Percentiles rank a stretch among this genome's conserved stretches.
Evolutionary conservation across 2,888 invertebrate species (phyloP).

Genomic region (Megaustenia siamemsis): DNA sequence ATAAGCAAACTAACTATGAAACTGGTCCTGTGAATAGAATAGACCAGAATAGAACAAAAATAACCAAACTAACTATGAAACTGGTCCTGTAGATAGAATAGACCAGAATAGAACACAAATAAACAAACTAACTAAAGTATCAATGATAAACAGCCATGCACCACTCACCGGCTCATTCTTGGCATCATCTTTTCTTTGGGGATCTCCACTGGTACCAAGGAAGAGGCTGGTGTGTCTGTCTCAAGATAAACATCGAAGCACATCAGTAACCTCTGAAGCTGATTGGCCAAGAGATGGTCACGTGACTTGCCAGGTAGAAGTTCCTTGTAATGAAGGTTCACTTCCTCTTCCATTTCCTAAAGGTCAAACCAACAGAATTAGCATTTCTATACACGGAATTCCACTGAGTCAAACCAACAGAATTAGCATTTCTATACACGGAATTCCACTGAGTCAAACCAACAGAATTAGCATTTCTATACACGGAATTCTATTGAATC

Average conservation of each 20-base stretch:
- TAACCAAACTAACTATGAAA: too few species aligned
- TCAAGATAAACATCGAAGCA: constrained; percentile 93
- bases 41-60: too few species aligned
- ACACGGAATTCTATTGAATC: too few species aligned
- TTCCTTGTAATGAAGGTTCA: constrained; percentile 84
- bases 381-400: too few species aligned
- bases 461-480: too few species aligned
- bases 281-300: constrained; percentile 86
- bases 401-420: too few species aligned
- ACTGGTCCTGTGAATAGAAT: too few species aligned
- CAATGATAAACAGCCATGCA: not conserved
- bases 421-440: too few species aligned
- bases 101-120: not conserved
- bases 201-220: constrained; percentile 83
- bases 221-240: constrained; percentile 83
- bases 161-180: constrained; percentile 68
- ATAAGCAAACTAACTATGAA: too few species aligned
- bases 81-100: too few species aligned
- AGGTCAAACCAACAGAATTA: not conserved
- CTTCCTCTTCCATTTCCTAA: constrained; percentile 86
- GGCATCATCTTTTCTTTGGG: constrained; percentile 89
- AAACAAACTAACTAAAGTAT: too few species aligned
- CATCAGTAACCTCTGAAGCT: constrained; percentile 88
- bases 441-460: too few species aligned
- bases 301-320: constrained; percentile 77